Base-by-base conservation (phyloP, 2,888 invertebrate genomes). In the Heteromurus nitidus region DNA sequence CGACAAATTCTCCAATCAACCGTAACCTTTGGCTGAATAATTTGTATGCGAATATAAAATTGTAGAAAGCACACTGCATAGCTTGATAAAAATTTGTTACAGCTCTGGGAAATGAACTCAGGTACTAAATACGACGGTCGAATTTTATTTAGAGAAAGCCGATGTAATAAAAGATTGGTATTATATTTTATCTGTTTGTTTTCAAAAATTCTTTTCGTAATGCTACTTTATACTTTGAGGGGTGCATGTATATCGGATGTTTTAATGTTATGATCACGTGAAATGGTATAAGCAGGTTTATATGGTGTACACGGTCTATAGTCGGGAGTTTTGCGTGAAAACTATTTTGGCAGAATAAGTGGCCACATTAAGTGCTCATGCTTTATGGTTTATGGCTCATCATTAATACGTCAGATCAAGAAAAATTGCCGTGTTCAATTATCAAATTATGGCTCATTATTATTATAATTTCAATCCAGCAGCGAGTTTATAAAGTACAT, bases 371-470 rank as follows among this genome's bases (percentile, higher is more conserved):
- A 67, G 50, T 50, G 9, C 67, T 47, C 47, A 16, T 67, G 47
- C 28, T 67, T 67, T 67, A 67, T 67, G 47, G 20, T 67, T 67
- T 67, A 67, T 67, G 47, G 20, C 47, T 67, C 44, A 67, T 67
- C 67, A 67, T 67, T 67, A 67, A 67, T 67, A 67, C 47, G 67
- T 67, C 67, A 67, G 50, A 47, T 47, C 31, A 26, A 67, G 67
- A 26, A 47, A 50, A 50, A 67, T 67, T 47, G 28, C 18, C 47
- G 18, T 50, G 24, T 26, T 67, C 67, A 67, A 67, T 67, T 67
- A 67, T 30, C 50, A 67, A 50, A 67, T 67, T 47, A 67, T 67
- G 44, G 67, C 67, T 67, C 67, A 67, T 67, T 67, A 67, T 47
- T 62, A 22, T 7, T 22, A 65, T 31, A 31, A 64, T 18, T 47